These are phyloP conservation scores for Miniopterus natalensis DNA, from an alignment of 2,113 vertebrate species.

Conservation along the genomic window DNA sequence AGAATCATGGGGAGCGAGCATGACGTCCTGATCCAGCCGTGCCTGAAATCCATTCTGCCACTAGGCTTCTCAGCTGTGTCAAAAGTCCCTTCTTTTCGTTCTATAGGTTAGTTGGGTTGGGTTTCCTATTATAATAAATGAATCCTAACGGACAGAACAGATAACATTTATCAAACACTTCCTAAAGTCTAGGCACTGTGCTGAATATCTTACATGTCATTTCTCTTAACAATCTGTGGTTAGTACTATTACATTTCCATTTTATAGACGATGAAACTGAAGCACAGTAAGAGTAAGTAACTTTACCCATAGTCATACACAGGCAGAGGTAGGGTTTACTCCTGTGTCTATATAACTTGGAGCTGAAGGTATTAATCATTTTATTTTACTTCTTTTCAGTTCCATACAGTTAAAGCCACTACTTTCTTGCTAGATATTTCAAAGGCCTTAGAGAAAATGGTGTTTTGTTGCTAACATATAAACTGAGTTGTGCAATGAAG, in stretches of 20 bases:
- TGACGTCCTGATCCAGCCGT: not conserved
- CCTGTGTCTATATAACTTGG: not conserved
- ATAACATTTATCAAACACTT: not conserved
- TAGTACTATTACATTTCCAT: not conserved
- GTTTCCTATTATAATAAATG: not conserved
- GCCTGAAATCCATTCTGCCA: not conserved
- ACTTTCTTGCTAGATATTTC: not conserved
- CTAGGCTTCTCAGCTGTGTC: not conserved
- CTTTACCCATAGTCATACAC: not conserved
- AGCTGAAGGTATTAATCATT: not conserved
- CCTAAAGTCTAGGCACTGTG: not conserved
- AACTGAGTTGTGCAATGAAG: not conserved
- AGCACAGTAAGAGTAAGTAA: not conserved
- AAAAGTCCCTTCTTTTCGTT: not conserved
- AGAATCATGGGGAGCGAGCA: not conserved
- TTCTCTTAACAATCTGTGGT: slow-evolving; percentile 13
- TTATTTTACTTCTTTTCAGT: not conserved
- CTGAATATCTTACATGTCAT: not conserved
- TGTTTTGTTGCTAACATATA: not conserved
- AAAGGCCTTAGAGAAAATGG: slow-evolving; percentile 25
- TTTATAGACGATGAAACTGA: slow-evolving; percentile 20
- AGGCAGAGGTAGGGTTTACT: not conserved
- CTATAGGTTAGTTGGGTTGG: not conserved
- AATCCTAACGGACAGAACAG: not conserved
- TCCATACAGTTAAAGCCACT: not conserved